Percentiles rank a stretch among this genome's conserved stretches.
Conservation (phyloP, 2,888 invertebrate species). For the Drosophila macrospina region DNA sequence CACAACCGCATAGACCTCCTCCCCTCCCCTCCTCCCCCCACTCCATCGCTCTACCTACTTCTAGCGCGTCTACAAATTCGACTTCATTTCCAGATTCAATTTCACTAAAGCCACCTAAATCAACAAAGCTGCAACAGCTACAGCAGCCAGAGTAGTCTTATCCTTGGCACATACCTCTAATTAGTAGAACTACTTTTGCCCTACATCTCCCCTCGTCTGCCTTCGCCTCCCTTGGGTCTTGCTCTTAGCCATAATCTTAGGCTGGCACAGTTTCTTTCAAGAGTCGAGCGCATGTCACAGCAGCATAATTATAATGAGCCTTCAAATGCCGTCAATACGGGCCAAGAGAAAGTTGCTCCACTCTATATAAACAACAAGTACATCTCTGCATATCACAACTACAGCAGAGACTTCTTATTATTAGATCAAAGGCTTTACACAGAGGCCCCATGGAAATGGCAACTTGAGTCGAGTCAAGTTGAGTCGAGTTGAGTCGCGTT, state of each 20-base stretch:
- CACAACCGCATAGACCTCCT: background rate
- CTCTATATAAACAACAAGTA: slow-evolving; percentile 1
- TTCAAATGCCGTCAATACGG: slow-evolving; percentile 42
- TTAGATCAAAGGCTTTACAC: slow-evolving; percentile 9
- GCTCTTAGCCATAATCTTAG: slow-evolving; percentile 28
- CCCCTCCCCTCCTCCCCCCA: background rate
- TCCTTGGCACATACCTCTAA: slow-evolving; percentile 46
- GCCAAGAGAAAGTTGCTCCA: slow-evolving; percentile 10
- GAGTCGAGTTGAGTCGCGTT: background rate
- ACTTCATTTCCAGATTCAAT: slow-evolving; percentile 46
- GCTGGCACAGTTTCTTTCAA: slow-evolving; percentile 29
- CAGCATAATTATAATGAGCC: slow-evolving; percentile 50
- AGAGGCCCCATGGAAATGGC: background rate
- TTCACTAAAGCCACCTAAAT: slow-evolving; percentile 38
- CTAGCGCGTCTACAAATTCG: slow-evolving; percentile 17
- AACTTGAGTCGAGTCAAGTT: background rate
- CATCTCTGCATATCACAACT: background rate
- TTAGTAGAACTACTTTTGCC: slow-evolving; percentile 40
- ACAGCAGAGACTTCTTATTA: background rate
- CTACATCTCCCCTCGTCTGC: background rate
- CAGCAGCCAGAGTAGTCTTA: slow-evolving; percentile 9
- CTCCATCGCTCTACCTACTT: background rate
- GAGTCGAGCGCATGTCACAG: slow-evolving; percentile 24
- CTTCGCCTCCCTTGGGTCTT: slow-evolving; percentile 3
- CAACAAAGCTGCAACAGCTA: slow-evolving; percentile 38